These are phyloP conservation scores for Chloromyia formosa DNA, from an alignment of 2,888 invertebrate genomes.

Conservation along the genomic window DNA sequence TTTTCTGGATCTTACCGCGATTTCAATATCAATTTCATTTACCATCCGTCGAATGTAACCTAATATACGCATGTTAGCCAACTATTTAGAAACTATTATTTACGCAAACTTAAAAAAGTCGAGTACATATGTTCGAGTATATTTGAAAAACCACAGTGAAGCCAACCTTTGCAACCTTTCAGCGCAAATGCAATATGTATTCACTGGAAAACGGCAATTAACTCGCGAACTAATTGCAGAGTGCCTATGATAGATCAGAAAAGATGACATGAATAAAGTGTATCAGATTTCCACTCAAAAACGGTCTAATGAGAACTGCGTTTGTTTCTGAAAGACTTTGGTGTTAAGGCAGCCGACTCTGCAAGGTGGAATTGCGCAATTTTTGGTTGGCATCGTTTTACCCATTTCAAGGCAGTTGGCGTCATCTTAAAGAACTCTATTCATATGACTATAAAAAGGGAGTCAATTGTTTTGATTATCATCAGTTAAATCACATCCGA, in stretches of 20 bases:
- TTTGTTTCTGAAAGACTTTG: too few species aligned
- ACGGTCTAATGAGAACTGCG: too few species aligned
- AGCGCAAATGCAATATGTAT: too few species aligned
- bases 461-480: background rate
- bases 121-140: background rate
- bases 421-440: background rate
- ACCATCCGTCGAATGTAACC: background rate
- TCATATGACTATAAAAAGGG: constrained; percentile 42
- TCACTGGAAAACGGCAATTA: too few species aligned
- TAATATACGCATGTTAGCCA: background rate
- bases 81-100: constrained; percentile 1
- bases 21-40: background rate
- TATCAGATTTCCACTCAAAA: too few species aligned
- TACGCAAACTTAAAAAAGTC: background rate
- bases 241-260: too few species aligned
- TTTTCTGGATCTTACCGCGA: too few species aligned
- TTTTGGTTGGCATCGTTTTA: constrained; percentile 22
- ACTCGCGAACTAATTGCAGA: too few species aligned
- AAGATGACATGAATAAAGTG: too few species aligned
- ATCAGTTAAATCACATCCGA: constrained; percentile 37
- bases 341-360: too few species aligned
- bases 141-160: background rate
- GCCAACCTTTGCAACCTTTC: background rate
- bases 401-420: background rate
- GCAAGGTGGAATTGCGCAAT: constrained; percentile 11